Evolutionary conservation across 2,888 invertebrate genomes (phyloP).

Genomic region (Ichneumoninae sp.): DNA sequence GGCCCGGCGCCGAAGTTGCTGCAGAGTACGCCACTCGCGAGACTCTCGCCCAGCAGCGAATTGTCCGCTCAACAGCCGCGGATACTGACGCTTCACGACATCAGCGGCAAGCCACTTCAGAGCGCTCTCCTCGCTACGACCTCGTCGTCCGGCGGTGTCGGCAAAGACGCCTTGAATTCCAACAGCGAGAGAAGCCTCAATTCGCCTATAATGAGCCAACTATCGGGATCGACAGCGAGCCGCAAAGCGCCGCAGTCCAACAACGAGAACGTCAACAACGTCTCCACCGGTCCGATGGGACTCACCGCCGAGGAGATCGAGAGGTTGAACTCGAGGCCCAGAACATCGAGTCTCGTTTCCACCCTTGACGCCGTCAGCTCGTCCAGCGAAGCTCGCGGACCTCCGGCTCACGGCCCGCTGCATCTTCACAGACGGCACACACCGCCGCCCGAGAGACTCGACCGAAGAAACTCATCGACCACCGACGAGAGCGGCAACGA

Average conservation of each 20-base stretch:
- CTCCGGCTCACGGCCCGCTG: conserved; percentile 88
- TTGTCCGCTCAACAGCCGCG: conserved; percentile 95
- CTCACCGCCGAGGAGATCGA: conserved; percentile 97
- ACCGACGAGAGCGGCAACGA: conserved; percentile 97
- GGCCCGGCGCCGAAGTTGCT: conserved; percentile 89
- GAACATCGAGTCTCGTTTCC: conserved; percentile 93
- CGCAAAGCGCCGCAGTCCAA: conserved; percentile 91
- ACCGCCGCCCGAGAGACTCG: conserved; percentile 89
- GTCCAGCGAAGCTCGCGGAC: conserved; percentile 92
- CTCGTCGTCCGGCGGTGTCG: conserved; percentile 94
- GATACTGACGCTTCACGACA: conserved; percentile 96
- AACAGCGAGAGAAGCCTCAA: conserved; percentile 96
- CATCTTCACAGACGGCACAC: conserved; percentile 89
- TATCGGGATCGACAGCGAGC: conserved; percentile 93
- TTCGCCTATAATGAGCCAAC: conserved; percentile 96
- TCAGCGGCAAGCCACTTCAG: conserved; percentile 96
- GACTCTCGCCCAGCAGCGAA: conserved; percentile 96
- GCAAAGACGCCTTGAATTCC: conserved; percentile 94
- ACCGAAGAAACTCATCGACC: conserved; percentile 92
- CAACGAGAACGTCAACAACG: conserved; percentile 86
- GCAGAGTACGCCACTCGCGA: conserved; percentile 95
- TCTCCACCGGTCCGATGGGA: conserved; percentile 90
- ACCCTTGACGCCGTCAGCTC: conserved; percentile 97
- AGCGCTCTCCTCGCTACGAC: conserved; percentile 95
- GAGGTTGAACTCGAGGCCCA: conserved; percentile 93